Evolutionary conservation across 2,888 invertebrate genomes (phyloP).

Genomic region (Eupithecia subumbrata): DNA sequence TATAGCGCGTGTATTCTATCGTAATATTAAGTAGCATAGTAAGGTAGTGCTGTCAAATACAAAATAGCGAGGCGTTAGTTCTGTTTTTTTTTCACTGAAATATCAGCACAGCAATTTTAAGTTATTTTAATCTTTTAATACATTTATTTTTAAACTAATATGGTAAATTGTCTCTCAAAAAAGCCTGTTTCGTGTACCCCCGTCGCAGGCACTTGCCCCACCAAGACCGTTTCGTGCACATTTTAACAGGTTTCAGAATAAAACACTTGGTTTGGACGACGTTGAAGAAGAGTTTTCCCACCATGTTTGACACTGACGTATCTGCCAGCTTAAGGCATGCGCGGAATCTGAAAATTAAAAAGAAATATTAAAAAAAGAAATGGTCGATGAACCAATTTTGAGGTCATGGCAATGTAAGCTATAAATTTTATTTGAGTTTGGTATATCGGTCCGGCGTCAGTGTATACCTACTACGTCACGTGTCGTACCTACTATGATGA

Average conservation of each 20-base stretch:
- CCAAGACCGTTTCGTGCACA: conserved; percentile 91
- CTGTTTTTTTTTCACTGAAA: background rate
- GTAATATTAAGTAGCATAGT: background rate
- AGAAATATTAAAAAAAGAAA: conserved; percentile 1
- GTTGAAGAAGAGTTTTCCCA: conserved; percentile 97
- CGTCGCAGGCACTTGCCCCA: conserved; percentile 91
- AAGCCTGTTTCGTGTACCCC: conserved; percentile 88
- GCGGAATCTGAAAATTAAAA: conserved; percentile 88
- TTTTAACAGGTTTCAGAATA: conserved; percentile 89
- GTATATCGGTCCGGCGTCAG: background rate
- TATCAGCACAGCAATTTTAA: background rate
- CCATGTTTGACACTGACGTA: conserved; percentile 93
- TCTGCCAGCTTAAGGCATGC: conserved; percentile 95
- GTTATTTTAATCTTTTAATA: background rate
- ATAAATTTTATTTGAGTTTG: background rate
- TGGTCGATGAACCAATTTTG: background rate
- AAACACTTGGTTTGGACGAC: conserved; percentile 97
- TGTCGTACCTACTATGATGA: background rate
- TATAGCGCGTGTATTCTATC: too few species aligned
- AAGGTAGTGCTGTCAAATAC: background rate
- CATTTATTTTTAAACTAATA: conserved; percentile 70
- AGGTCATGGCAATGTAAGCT: background rate
- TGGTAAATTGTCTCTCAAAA: conserved; percentile 88
- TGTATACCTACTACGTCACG: background rate
- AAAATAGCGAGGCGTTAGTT: background rate